Percentiles rank a stretch among this genome's conserved stretches.
Conservation (phyloP, 2,888 invertebrate genomes). For the Oscheius onirici region DNA sequence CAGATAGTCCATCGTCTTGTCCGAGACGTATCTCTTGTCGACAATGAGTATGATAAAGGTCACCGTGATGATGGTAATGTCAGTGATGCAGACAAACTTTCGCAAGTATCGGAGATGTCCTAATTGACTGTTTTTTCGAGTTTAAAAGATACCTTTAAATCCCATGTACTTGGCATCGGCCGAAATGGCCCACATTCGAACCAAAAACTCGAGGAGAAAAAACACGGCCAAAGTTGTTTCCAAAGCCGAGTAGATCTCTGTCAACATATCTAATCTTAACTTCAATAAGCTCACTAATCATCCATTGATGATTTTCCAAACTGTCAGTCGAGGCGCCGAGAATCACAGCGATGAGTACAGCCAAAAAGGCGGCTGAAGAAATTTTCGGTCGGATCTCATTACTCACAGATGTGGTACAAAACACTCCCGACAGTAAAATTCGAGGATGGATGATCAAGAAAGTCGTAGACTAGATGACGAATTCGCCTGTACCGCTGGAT, state of each 20-base stretch:
- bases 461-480: conserved; percentile 52
- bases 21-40: conserved; percentile 43
- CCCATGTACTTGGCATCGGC: conserved; percentile 62
- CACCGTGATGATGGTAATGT: conserved; percentile 58
- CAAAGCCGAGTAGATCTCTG: conserved; percentile 42
- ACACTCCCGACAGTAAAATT: conserved; percentile 42
- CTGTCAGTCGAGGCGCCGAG: conserved; percentile 47
- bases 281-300: neutral
- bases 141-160: conserved; percentile 36
- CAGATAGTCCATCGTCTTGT: conserved; percentile 42
- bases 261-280: neutral
- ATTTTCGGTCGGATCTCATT: too few relatives aligned
- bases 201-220: conserved; percentile 58
- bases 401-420: conserved; percentile 44
- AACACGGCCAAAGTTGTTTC: conserved; percentile 59
- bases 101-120: conserved; percentile 54
- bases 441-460: conserved; percentile 55
- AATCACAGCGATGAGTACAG: conserved; percentile 46
- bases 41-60: conserved; percentile 56
- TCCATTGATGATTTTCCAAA: conserved; percentile 33
- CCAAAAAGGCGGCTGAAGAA: conserved; percentile 44
- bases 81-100: conserved; percentile 55
- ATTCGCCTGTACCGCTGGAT: conserved; percentile 32
- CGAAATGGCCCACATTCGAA: conserved; percentile 62
- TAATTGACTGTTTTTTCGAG: conserved; percentile 2